Conservation (phyloP, 2,113 vertebrate genomes). For the Pygoscelis antarcticus region DNA sequence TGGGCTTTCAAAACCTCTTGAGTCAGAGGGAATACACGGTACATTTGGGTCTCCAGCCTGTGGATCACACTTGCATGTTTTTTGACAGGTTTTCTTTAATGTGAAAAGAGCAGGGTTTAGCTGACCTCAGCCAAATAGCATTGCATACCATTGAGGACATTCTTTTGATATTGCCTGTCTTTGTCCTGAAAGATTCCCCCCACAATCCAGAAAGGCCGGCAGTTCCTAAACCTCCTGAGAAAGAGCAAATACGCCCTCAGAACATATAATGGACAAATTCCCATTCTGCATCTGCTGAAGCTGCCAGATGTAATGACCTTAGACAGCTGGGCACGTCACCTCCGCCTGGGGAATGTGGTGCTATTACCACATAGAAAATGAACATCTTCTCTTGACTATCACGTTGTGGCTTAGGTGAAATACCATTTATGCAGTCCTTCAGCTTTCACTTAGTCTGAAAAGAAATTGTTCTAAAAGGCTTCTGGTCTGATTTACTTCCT, state of each 20-base stretch:
- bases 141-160: not conserved
- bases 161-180: not conserved
- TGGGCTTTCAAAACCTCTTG: not conserved
- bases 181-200: not conserved
- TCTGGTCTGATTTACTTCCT: not conserved
- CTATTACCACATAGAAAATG: not conserved
- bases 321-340: not conserved
- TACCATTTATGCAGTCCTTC: not conserved
- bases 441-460: not conserved
- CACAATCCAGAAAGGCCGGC: not conserved
- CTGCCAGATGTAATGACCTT: not conserved
- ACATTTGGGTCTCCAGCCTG: not conserved
- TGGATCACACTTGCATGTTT: not conserved
- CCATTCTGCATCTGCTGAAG: not conserved
- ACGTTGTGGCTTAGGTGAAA: not conserved
- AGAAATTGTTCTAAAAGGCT: not conserved
- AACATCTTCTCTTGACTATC: not conserved
- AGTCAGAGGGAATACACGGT: not conserved
- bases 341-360: not conserved
- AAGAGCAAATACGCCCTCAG: not conserved
- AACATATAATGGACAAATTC: not conserved
- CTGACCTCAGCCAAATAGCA: not conserved
- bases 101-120: not conserved
- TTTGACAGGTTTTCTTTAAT: not conserved
- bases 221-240: not conserved